A percentile compares a stretch with the other conserved stretches of the same genome.
Evolutionary conservation across 2,888 invertebrate species (phyloP).

Genomic region (Acleris laterana): DNA sequence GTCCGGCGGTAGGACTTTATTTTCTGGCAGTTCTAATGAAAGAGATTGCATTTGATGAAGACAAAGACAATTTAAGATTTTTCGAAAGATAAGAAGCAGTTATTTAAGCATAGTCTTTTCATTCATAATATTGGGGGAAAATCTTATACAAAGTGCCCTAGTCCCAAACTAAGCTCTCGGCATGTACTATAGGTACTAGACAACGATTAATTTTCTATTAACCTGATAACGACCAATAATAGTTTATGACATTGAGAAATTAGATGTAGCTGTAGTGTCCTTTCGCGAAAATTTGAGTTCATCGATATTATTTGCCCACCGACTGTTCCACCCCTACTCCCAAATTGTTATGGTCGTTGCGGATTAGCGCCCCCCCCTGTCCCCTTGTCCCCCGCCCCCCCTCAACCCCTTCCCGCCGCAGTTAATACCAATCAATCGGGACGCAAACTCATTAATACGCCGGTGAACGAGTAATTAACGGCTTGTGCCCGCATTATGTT

Average conservation of each 20-base stretch:
- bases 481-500: not conserved
- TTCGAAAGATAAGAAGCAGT: no score
- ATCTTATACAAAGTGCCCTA: no score
- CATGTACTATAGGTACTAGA: no score
- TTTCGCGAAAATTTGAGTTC: not conserved
- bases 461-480: constrained; percentile 27
- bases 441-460: constrained; percentile 30
- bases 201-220: no score
- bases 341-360: constrained; percentile 21
- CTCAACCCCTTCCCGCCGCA: not conserved
- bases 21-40: no score
- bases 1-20: no score
- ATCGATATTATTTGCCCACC: not conserved
- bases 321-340: constrained; percentile 6
- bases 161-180: no score
- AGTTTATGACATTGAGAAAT: not conserved
- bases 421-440: constrained; percentile 32
- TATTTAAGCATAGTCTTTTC: no score
- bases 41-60: no score
- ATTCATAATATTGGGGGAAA: no score
- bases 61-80: no score
- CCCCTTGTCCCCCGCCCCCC: not conserved
- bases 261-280: not conserved
- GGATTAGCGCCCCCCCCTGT: constrained; percentile 5
- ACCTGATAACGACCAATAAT: no score